Percentiles rank a stretch among this genome's conserved stretches.
phyloP scores from a whole-genome alignment of 2,888 invertebrate genomes.

The Bellardia pandia region DNA sequence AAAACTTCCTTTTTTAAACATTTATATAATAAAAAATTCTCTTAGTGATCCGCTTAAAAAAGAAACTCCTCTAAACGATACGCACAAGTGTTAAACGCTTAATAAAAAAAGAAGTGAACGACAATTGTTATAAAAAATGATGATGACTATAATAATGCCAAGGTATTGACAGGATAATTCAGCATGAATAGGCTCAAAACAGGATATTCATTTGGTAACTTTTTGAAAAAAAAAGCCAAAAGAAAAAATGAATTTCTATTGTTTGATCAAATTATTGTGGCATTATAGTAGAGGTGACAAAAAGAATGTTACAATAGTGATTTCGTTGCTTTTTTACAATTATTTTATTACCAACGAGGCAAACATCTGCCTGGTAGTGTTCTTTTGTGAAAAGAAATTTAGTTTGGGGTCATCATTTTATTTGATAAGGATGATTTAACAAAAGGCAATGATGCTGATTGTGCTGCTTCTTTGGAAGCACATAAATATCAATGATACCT shows the following conservation, averaged over 20 bases:
- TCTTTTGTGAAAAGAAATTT: background rate
- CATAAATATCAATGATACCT: conserved; percentile 35
- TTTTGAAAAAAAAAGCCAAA: conserved; percentile 44
- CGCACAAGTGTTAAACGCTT: conserved; percentile 53
- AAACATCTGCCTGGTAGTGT: conserved; percentile 56
- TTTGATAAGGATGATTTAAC: conserved; percentile 39
- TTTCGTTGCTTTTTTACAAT: background rate
- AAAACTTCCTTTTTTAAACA: conserved; percentile 27
- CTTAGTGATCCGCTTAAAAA: background rate
- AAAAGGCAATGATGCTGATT: conserved; percentile 15
- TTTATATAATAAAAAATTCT: conserved; percentile 10
- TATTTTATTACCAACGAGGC: conserved; percentile 29
- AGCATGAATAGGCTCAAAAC: conserved; percentile 80
- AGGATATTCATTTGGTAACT: conserved; percentile 51
- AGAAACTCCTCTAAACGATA: conserved; percentile 11
- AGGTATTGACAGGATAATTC: conserved; percentile 82
- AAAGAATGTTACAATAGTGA: conserved; percentile 7
- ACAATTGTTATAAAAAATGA: conserved; percentile 37
- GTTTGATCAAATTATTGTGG: conserved; percentile 9
- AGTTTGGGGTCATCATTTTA: background rate
- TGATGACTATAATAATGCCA: conserved; percentile 78
- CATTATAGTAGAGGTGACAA: conserved; percentile 43
- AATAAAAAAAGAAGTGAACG: conserved; percentile 2
- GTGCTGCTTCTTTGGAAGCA: background rate
- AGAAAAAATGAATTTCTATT: conserved; percentile 66